Evolutionary conservation across 2,888 invertebrate genomes (phyloP).

Genomic region (Odontomyia ornata): DNA sequence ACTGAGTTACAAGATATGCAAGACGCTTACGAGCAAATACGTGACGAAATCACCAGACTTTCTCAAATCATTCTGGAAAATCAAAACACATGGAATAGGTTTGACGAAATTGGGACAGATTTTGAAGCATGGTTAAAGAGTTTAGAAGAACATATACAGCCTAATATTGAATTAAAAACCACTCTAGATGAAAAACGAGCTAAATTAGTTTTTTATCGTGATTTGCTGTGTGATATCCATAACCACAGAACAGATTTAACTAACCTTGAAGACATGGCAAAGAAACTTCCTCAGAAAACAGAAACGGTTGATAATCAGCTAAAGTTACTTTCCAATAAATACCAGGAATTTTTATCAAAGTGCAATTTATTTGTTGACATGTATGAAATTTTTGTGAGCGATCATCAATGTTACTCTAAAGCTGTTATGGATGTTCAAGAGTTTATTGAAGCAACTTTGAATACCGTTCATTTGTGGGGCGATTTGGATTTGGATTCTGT

Average conservation of each 20-base stretch:
- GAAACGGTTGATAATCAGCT: conserved; percentile 79
- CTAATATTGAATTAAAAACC: conserved; percentile 81
- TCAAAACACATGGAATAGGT: conserved; percentile 87
- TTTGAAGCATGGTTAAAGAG: conserved; percentile 82
- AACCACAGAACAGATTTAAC: conserved; percentile 86
- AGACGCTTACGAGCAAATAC: conserved; percentile 81
- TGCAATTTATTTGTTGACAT: conserved; percentile 81
- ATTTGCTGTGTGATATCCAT: conserved; percentile 82
- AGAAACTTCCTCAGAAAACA: conserved; percentile 80
- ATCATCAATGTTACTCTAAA: conserved; percentile 88
- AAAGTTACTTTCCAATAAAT: conserved; percentile 75
- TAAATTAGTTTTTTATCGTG: conserved; percentile 85
- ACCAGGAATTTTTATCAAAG: conserved; percentile 74
- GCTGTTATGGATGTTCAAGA: conserved; percentile 87
- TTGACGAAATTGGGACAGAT: conserved; percentile 84
- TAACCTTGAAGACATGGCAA: conserved; percentile 81
- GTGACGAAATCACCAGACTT: conserved; percentile 79
- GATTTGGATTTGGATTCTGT: conserved; percentile 85
- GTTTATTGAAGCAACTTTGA: conserved; percentile 85
- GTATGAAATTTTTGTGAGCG: conserved; percentile 87
- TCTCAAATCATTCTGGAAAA: conserved; percentile 85
- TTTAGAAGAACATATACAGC: conserved; percentile 78
- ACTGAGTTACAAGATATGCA: conserved; percentile 85
- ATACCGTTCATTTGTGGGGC: conserved; percentile 83
- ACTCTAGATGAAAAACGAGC: conserved; percentile 91